A percentile compares a stretch with the other conserved stretches of the same genome.
These are phyloP conservation scores for Agrochola lychnidis DNA, from an alignment of 2,888 invertebrate genomes.

Conservation along the genomic window DNA sequence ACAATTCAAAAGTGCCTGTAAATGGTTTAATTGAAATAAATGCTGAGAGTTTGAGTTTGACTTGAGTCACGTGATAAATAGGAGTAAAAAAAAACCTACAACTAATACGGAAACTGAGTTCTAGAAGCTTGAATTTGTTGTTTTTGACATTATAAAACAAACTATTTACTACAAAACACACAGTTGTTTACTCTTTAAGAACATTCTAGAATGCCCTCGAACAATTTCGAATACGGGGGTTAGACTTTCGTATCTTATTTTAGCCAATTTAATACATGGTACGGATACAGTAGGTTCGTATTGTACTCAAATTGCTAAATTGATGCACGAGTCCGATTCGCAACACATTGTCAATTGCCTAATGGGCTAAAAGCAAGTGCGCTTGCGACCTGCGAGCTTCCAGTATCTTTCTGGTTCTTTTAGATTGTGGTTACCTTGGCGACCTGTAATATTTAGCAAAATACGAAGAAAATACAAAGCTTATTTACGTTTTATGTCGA, in stretches of 20 bases:
- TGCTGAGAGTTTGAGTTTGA: too few relatives aligned
- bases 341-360: conserved; percentile 67
- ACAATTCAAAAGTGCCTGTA: too few relatives aligned
- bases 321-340: conserved; percentile 62
- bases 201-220: background rate
- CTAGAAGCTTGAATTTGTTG: background rate
- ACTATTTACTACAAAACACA: background rate
- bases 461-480: background rate
- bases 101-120: too few relatives aligned
- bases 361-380: conserved; percentile 60
- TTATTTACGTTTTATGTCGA: background rate
- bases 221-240: background rate
- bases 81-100: background rate
- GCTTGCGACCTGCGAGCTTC: background rate
- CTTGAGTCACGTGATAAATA: background rate
- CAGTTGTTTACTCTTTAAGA: background rate
- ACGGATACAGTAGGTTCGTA: conserved; percentile 51
- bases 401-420: background rate
- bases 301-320: conserved; percentile 74
- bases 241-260: conserved; percentile 24
- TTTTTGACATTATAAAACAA: background rate
- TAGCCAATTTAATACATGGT: conserved; percentile 23
- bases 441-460: background rate
- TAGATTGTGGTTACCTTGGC: background rate
- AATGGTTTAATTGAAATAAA: too few relatives aligned